phyloP scores from a whole-genome alignment of 1,140 invertebrate genomes.

The Nymphalis io region DNA sequence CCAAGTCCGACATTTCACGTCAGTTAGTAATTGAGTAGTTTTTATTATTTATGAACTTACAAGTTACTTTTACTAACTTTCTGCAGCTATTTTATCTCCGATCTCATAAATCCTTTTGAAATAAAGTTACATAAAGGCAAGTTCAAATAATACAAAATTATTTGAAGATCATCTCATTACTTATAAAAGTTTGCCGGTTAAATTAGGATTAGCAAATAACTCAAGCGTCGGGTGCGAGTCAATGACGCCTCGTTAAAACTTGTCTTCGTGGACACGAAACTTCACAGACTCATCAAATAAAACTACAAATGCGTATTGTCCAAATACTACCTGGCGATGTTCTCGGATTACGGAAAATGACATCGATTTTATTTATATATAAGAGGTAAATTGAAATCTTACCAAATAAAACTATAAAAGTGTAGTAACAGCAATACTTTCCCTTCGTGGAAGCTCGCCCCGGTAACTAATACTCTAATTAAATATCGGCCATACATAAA shows the following conservation, averaged over 20 bases:
- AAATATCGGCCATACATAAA: too few species aligned
- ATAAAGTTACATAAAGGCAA: not conserved
- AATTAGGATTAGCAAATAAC: slow-evolving; percentile 43
- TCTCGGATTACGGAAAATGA: not conserved
- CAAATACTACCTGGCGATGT: not conserved
- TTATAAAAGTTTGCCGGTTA: slow-evolving; percentile 25
- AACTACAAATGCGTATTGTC: slow-evolving; percentile 35
- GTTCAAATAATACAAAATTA: not conserved
- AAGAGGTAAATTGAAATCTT: not conserved
- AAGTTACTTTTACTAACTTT: too few species aligned
- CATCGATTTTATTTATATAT: not conserved
- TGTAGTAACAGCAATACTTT: not conserved
- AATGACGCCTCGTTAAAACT: slow-evolving; percentile 65
- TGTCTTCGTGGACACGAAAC: slow-evolving; percentile 50
- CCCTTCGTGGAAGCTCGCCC: too few species aligned
- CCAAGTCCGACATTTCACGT: too few species aligned
- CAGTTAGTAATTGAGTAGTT: too few species aligned
- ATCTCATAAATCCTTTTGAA: not conserved
- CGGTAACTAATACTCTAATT: too few species aligned
- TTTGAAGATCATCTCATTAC: not conserved
- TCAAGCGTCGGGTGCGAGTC: slow-evolving; percentile 44
- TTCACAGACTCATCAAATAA: slow-evolving; percentile 45
- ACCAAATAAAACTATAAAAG: not conserved
- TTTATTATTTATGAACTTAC: too few species aligned
- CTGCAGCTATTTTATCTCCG: too few species aligned